Percentiles rank a stretch among this genome's conserved stretches.
phyloP scores from a whole-genome alignment of 2,888 invertebrate genomes.

The Drosophila colorata region DNA sequence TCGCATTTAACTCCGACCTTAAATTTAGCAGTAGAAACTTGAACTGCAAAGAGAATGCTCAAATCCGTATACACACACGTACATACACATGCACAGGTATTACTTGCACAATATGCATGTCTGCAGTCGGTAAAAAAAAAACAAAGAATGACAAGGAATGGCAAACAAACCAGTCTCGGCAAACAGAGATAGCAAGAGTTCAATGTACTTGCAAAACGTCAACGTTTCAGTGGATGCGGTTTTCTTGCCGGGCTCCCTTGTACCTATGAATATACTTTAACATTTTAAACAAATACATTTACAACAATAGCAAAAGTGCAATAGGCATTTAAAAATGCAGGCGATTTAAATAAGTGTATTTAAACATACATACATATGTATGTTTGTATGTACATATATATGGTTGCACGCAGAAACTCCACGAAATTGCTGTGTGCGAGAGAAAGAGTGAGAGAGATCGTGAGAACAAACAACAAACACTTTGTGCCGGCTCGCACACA shows the following conservation, averaged over 20 bases:
- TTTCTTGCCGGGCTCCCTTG: not conserved
- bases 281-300: slow-evolving; percentile 23
- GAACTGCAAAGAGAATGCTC: slow-evolving; percentile 33
- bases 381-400: not conserved
- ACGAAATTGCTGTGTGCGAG: slow-evolving; percentile 30
- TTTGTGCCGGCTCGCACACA: slow-evolving; percentile 17
- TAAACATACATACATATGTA: slow-evolving; percentile 11
- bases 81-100: not conserved
- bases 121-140: slow-evolving; percentile 16
- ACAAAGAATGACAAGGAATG: slow-evolving; percentile 31
- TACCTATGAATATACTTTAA: slow-evolving; percentile 14
- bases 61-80: not conserved
- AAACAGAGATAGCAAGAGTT: slow-evolving; percentile 57
- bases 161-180: slow-evolving; percentile 28
- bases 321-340: slow-evolving; percentile 9
- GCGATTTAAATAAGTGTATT: slow-evolving; percentile 23
- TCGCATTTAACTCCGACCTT: not conserved
- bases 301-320: not conserved
- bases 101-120: not conserved
- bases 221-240: slow-evolving; percentile 17
- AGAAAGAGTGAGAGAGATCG: not conserved
- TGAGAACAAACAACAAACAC: slow-evolving; percentile 13
- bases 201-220: slow-evolving; percentile 58
- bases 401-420: slow-evolving; percentile 9
- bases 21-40: slow-evolving; percentile 17